Evolutionary conservation across 2,888 invertebrate genomes (phyloP).

Genomic region (Hedychridium roseum): DNA sequence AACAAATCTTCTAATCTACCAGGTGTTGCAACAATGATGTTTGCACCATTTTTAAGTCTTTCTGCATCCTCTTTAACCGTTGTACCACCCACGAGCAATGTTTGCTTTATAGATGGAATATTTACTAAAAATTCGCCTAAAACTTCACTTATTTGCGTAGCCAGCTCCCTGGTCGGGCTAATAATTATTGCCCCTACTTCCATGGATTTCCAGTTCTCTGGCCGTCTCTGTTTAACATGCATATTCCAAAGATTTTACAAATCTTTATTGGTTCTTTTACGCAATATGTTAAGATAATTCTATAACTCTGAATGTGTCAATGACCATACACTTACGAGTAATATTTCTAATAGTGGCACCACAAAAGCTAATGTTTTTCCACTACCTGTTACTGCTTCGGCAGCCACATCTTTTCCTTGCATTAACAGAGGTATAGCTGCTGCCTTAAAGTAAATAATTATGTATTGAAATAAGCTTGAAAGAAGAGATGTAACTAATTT

Average conservation of each 20-base stretch:
- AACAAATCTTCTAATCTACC: conserved; percentile 90
- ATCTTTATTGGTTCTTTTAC: neutral
- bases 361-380: conserved; percentile 98
- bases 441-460: conserved; percentile 66
- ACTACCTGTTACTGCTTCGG: conserved; percentile 98
- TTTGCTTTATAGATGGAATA: conserved; percentile 66
- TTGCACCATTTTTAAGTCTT: conserved; percentile 75
- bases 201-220: conserved; percentile 72
- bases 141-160: conserved; percentile 84
- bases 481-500: neutral
- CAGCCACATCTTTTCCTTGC: conserved; percentile 94
- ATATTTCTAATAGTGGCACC: conserved; percentile 88
- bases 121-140: conserved; percentile 65
- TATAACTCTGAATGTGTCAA: neutral
- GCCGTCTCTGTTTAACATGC: conserved; percentile 64
- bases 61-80: conserved; percentile 79
- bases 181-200: conserved; percentile 90
- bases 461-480: conserved; percentile 4
- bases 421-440: conserved; percentile 89
- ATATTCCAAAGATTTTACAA: neutral
- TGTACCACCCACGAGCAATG: conserved; percentile 83
- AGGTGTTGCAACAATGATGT: conserved; percentile 94
- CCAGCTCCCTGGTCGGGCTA: conserved; percentile 95
- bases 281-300: neutral
- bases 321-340: conserved; percentile 63